Evolutionary conservation across 1,140 invertebrate genomes (phyloP).

Genomic region (Danaus melanippus): DNA sequence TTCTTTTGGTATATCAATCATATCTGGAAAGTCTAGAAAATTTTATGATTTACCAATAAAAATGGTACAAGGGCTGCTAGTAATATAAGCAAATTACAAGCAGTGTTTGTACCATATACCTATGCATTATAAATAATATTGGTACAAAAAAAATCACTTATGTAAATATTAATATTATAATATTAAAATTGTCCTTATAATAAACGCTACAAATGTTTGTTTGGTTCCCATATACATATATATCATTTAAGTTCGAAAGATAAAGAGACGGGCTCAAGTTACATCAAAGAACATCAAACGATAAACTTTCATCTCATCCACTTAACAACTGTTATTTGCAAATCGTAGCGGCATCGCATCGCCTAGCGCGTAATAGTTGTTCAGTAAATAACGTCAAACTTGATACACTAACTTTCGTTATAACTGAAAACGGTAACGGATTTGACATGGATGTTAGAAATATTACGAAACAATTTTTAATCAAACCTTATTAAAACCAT

Average conservation of each 20-base stretch:
- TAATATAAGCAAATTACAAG: too few species aligned
- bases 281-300: constrained; percentile 12
- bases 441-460: background rate
- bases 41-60: too few species aligned
- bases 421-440: background rate
- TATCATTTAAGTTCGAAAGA: constrained; percentile 3
- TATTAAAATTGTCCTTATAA: too few species aligned
- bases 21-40: too few species aligned
- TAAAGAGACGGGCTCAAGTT: background rate
- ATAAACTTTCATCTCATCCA: constrained; percentile 4
- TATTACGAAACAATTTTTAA: background rate
- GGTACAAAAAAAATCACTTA: too few species aligned
- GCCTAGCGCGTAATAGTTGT: background rate
- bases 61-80: too few species aligned
- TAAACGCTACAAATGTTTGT: background rate
- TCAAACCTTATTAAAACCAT: background rate
- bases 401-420: too few species aligned
- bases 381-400: too few species aligned
- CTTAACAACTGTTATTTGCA: constrained; percentile 8
- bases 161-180: too few species aligned
- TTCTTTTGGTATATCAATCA: too few species aligned
- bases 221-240: constrained; percentile 4
- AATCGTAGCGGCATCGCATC: constrained; percentile 1
- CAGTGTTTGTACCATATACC: too few species aligned
- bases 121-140: too few species aligned